These are phyloP conservation scores for Taxidea taxus DNA, from an alignment of 2,113 vertebrate genomes.

Conservation along the genomic window DNA sequence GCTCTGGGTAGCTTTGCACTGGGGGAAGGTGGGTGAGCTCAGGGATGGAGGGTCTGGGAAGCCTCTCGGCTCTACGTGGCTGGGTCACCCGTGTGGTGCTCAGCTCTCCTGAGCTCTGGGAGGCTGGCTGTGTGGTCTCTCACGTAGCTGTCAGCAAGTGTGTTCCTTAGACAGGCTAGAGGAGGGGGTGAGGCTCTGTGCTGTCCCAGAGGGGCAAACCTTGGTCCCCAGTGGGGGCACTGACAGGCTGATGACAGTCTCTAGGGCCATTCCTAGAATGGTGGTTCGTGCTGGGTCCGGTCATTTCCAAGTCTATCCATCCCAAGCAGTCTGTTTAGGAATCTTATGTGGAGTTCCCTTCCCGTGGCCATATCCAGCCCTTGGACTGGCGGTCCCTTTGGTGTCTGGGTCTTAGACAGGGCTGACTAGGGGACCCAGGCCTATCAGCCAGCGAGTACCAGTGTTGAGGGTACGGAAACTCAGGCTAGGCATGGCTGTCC, in stretches of 20 bases:
- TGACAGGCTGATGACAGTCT: rapidly evolving
- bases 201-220: background rate
- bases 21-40: background rate
- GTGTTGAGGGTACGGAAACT: background rate
- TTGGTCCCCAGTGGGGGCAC: background rate
- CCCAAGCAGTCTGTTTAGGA: rapidly evolving
- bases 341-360: background rate
- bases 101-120: background rate
- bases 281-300: rapidly evolving
- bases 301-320: rapidly evolving
- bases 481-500: background rate
- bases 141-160: background rate
- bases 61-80: background rate
- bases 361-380: too few relatives aligned
- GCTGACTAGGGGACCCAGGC: background rate
- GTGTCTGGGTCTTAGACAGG: background rate
- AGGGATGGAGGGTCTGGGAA: rapidly evolving
- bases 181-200: background rate
- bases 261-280: rapidly evolving
- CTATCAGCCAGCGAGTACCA: rapidly evolving
- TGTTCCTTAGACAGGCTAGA: background rate
- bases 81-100: rapidly evolving
- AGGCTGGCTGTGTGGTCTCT: rapidly evolving
- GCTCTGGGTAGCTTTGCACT: background rate
- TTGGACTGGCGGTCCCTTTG: rapidly evolving